Conservation (phyloP, 1,140 invertebrate genomes). For the Eueides isabella region DNA sequence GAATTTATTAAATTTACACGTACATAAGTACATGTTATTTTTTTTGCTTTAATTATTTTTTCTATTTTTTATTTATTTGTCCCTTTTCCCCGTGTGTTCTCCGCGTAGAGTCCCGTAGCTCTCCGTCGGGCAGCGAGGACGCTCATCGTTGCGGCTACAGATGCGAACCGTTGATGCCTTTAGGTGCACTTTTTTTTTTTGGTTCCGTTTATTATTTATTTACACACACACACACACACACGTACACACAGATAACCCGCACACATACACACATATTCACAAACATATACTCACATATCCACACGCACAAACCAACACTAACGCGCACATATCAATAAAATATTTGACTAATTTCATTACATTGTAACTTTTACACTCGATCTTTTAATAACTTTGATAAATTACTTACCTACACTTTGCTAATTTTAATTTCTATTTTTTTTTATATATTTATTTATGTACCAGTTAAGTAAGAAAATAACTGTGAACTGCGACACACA, state of each 20-base stretch:
- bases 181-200: slow-evolving; percentile 27
- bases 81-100: background rate
- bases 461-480: no score
- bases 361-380: background rate
- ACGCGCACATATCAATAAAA: no score
- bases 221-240: background rate
- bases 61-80: background rate
- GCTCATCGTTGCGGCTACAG: slow-evolving; percentile 42
- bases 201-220: background rate
- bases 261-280: no score
- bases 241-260: background rate
- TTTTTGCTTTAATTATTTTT: background rate
- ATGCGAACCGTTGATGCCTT: slow-evolving; percentile 38
- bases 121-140: slow-evolving; percentile 55
- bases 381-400: no score
- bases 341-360: no score
- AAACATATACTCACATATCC: no score
- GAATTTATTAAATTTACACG: no score
- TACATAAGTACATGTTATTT: background rate
- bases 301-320: no score
- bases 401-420: no score
- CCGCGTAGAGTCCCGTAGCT: slow-evolving; percentile 49
- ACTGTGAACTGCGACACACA: no score
- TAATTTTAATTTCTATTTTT: no score
- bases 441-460: no score